Evolutionary conservation across 2,113 vertebrate species (phyloP).

Genomic region (Struthio camelus): DNA sequence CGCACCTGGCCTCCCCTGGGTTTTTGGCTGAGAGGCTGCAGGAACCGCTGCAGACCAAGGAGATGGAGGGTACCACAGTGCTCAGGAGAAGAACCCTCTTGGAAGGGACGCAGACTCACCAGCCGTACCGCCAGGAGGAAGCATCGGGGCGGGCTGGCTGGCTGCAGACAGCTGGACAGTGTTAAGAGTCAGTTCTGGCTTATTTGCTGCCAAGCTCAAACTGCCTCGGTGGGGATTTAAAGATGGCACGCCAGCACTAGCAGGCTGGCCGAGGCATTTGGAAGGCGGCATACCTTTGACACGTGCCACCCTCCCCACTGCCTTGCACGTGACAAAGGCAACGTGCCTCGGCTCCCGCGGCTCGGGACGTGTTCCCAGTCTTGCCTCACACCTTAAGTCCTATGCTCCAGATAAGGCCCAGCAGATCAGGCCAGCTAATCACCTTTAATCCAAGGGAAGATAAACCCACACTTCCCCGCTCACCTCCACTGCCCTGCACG

Average conservation of each 20-base stretch:
- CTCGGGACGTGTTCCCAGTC: not conserved
- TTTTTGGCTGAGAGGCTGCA: not conserved
- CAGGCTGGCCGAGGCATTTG: too few species aligned
- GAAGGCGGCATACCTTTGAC: not conserved
- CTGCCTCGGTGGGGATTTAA: not conserved
- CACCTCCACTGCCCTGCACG: not conserved
- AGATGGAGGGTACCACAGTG: not conserved
- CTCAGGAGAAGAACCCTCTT: not conserved
- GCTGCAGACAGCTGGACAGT: not conserved
- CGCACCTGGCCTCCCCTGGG: not conserved
- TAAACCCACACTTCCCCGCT: fast-evolving
- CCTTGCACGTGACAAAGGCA: fast-evolving
- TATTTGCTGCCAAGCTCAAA: not conserved
- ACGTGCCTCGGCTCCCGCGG: not conserved
- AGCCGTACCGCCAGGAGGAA: not conserved
- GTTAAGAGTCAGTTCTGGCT: not conserved
- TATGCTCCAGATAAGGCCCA: not conserved
- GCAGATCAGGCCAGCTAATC: not conserved
- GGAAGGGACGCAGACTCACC: too few species aligned
- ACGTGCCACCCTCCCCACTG: fast-evolving
- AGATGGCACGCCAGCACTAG: too few species aligned
- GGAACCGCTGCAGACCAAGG: not conserved
- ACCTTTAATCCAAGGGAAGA: not conserved
- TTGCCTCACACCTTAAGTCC: not conserved
- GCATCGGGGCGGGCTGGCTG: too few species aligned